A percentile compares a stretch with the other conserved stretches of the same genome.
Conservation (phyloP, 2,888 invertebrate genomes). For the Drosophila picticornis region DNA sequence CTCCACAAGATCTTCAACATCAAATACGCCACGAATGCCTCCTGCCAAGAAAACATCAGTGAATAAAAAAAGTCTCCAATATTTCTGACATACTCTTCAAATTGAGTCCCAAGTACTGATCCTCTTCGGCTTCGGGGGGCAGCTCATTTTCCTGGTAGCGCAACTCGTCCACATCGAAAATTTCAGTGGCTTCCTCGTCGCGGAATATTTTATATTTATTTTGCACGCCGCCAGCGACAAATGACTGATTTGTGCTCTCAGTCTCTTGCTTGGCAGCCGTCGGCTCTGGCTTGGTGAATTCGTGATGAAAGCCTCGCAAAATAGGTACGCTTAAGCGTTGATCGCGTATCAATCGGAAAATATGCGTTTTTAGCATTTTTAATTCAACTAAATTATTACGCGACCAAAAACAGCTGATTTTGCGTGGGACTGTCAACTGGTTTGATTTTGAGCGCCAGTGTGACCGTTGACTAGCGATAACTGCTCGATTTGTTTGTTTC, state of each 20-base stretch:
- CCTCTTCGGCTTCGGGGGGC: constrained; percentile 26
- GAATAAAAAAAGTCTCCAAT: neutral
- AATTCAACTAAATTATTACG: constrained; percentile 43
- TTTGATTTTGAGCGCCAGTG: constrained; percentile 2
- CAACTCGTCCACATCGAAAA: constrained; percentile 91
- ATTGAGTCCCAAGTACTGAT: constrained; percentile 86
- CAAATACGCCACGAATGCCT: constrained; percentile 93
- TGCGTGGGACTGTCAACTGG: constrained; percentile 15
- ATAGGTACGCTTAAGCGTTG: constrained; percentile 70
- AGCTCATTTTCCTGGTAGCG: constrained; percentile 69
- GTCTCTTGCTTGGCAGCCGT: constrained; percentile 4
- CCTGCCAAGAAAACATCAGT: constrained; percentile 86
- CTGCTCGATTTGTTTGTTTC: constrained; percentile 35
- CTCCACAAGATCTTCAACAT: constrained; percentile 93
- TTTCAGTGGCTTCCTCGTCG: constrained; percentile 89
- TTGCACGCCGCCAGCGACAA: constrained; percentile 86
- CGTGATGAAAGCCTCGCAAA: constrained; percentile 80
- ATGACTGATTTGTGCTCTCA: constrained; percentile 15
- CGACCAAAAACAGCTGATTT: constrained; percentile 47
- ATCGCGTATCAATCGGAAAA: constrained; percentile 75
- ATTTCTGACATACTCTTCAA: constrained; percentile 86
- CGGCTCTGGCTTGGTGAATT: constrained; percentile 75
- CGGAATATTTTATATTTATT: constrained; percentile 90
- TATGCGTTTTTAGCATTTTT: constrained; percentile 69
- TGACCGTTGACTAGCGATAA: constrained; percentile 11